Base-by-base conservation (phyloP, 2,113 vertebrate species). In the Tringa solitaria region DNA sequence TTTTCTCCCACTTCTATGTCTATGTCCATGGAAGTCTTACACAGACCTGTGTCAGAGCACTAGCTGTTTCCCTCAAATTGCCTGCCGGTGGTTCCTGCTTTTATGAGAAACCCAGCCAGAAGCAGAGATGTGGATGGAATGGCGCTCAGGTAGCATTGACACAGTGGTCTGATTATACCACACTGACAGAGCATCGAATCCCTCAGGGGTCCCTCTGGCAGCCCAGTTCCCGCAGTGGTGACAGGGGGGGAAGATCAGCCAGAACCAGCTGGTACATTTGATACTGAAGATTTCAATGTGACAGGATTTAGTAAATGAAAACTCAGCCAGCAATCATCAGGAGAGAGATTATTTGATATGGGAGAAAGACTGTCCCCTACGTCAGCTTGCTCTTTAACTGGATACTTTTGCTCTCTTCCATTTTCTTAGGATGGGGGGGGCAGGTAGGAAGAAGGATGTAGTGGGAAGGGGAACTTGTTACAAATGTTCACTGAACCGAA, bases 231-330 rank as follows among this genome's bases (percentile, higher is more conserved):
- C 27, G 26, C 79, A 48, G 59, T 1, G 2, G 14, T 41, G 68
- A 57, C 10, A 4, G 15, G 2, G 0, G 2, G 0, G 27, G 21
- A 48, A 57, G n/a, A 57, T 14, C 59, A 84, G 56, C 76, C 73
- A 57, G 46, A 80, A 28, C 53, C 37, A 51, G 48, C 32, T 67
- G 68, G 51, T 63, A 8, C 35, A 24, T 84, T 80, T 21, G 33
- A 51, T 80, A 33, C 61, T 21, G 41, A 69, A 79, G 30, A n/a
- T 69, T 82, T 73, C 78, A 50, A 0, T 35, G 39, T 85, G 80
- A 81, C n/a, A 41, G 79, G 75, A 84, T 87, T 92, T 86, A 91
- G 21, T 60, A 83, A 85, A 69, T 50, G 75, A 86, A 88, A 84
- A 80, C 46, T 74, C 82, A 61, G 57, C 45, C 63, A 83, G 28